phyloP scores from a whole-genome alignment of 2,888 invertebrate species.

The Pyrrhia umbra region DNA sequence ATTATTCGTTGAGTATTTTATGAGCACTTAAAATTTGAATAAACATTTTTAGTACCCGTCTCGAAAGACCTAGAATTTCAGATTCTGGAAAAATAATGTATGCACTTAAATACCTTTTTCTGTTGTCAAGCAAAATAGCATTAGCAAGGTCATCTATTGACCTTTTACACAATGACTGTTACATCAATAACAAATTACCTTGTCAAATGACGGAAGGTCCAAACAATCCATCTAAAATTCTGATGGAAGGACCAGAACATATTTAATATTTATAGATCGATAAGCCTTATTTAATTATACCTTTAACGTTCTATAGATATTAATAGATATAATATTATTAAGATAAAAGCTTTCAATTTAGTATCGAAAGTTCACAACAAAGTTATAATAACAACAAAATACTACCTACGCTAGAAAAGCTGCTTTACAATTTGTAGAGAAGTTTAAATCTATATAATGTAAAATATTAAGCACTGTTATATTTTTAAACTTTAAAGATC shows the following conservation, averaged over 20 bases:
- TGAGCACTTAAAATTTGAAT: not conserved
- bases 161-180: too few relatives aligned
- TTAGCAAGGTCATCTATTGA: too few relatives aligned
- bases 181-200: too few relatives aligned
- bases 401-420: slow-evolving; percentile 20
- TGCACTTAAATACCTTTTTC: too few relatives aligned
- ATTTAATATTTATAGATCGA: too few relatives aligned
- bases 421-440: slow-evolving; percentile 27
- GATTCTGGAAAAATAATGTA: not conserved
- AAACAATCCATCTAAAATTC: not conserved
- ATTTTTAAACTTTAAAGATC: too few relatives aligned
- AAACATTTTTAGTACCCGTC: not conserved
- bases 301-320: slow-evolving; percentile 16
- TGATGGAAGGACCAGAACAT: not conserved
- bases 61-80: not conserved
- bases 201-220: not conserved
- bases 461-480: too few relatives aligned
- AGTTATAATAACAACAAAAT: slow-evolving; percentile 8
- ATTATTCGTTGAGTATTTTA: not conserved
- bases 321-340: slow-evolving; percentile 18
- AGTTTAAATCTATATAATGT: too few relatives aligned
- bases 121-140: too few relatives aligned
- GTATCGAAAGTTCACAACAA: slow-evolving; percentile 48
- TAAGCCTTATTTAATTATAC: slow-evolving; percentile 9
- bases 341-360: slow-evolving; percentile 53